These are phyloP conservation scores for Philhelius pedissequus DNA, from an alignment of 2,888 invertebrate species.

Conservation along the genomic window DNA sequence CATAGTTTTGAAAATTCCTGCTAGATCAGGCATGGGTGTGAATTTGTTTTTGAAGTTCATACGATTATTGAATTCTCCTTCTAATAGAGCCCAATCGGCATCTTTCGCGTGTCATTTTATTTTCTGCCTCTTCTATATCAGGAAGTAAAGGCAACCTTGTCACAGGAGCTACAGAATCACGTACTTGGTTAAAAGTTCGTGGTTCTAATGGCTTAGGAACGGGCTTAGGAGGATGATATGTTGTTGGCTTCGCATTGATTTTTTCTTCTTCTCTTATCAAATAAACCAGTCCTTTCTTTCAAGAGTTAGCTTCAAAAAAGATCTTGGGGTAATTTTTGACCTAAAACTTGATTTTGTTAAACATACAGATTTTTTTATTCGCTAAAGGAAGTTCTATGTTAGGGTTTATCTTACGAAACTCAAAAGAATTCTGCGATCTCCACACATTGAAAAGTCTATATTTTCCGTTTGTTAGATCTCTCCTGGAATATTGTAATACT, in stretches of 20 bases:
- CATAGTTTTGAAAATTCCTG: constrained; percentile 78
- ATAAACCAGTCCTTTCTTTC: too few relatives aligned
- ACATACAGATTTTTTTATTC: too few relatives aligned
- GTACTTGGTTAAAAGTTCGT: constrained; percentile 75
- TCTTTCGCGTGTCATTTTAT: constrained; percentile 74
- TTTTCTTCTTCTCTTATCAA: too few relatives aligned
- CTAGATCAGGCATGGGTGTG: constrained; percentile 58
- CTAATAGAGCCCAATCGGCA: constrained; percentile 71
- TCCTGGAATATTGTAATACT: too few relatives aligned
- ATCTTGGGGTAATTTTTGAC: too few relatives aligned
- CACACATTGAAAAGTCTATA: too few relatives aligned
- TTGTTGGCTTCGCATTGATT: constrained; percentile 61
- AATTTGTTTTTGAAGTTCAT: constrained; percentile 25
- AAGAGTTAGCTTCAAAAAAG: too few relatives aligned
- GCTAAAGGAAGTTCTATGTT: too few relatives aligned
- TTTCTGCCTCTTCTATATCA: constrained; percentile 41
- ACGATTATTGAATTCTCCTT: constrained; percentile 34
- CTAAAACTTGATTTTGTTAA: too few relatives aligned
- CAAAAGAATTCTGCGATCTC: too few relatives aligned
- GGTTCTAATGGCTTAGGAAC: background rate
- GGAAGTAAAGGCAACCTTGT: constrained; percentile 49
- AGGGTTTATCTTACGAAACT: too few relatives aligned
- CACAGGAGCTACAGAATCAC: background rate
- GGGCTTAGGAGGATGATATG: constrained; percentile 70
- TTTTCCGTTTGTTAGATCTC: too few relatives aligned